A percentile compares a stretch with the other conserved stretches of the same genome.
phyloP scores from a whole-genome alignment of 2,113 vertebrate species.

The Pardalotus punctatus region DNA sequence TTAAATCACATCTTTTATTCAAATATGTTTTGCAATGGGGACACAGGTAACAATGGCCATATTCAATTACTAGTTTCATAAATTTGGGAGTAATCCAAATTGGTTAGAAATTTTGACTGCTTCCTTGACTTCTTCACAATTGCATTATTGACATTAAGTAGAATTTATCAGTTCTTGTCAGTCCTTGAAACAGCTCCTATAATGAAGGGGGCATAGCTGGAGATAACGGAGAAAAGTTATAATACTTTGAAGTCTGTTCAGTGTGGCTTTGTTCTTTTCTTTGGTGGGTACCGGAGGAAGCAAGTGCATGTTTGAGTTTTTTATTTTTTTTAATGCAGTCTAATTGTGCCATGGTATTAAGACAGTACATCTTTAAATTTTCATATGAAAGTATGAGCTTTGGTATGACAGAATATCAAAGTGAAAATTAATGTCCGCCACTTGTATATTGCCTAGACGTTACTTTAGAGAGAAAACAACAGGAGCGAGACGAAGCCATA shows the following conservation, averaged over 20 bases:
- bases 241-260: neutral
- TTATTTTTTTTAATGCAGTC: neutral
- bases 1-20: neutral
- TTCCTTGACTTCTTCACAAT: neutral
- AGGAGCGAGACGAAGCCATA: conserved; percentile 83
- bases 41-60: neutral
- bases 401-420: conserved; percentile 55
- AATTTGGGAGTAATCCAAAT: conserved; percentile 10
- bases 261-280: neutral
- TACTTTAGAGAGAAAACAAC: conserved; percentile 76
- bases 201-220: neutral
- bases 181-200: neutral
- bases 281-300: neutral
- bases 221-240: neutral
- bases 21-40: neutral
- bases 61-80: neutral
- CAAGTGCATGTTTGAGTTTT: rapidly evolving
- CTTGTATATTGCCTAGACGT: conserved; percentile 69
- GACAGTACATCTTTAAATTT: conserved; percentile 21
- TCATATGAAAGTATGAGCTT: conserved; percentile 29
- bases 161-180: neutral
- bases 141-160: neutral
- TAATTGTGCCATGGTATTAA: neutral
- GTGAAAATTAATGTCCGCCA: conserved; percentile 65
- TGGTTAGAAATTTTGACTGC: neutral